Conservation (phyloP, 1,140 invertebrate genomes). For the Formica selysi region DNA sequence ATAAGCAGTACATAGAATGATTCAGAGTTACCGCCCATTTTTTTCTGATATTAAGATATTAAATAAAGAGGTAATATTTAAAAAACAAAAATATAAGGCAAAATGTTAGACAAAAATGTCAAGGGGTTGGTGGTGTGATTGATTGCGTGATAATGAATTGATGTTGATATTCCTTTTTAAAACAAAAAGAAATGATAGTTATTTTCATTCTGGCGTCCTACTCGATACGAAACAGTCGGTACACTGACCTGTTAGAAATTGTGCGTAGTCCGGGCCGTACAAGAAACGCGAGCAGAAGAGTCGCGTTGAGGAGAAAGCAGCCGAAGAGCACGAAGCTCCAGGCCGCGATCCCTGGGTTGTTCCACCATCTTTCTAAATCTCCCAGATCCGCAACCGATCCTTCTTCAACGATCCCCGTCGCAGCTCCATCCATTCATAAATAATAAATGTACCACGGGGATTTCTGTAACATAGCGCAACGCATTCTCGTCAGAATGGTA, state of each 20-base stretch:
- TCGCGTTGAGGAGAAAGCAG: slow-evolving; percentile 82
- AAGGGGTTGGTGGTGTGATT: not conserved
- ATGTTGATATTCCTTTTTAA: not conserved
- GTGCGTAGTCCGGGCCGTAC: slow-evolving; percentile 87
- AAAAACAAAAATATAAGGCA: not conserved
- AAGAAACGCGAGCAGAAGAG: slow-evolving; percentile 88
- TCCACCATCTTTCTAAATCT: slow-evolving; percentile 83
- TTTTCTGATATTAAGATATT: not conserved
- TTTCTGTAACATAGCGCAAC: slow-evolving; percentile 72
- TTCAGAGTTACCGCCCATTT: not conserved
- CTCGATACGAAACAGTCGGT: not conserved
- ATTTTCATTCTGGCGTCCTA: not conserved
- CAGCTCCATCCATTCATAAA: slow-evolving; percentile 87
- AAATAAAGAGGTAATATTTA: not conserved
- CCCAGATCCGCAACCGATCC: slow-evolving; percentile 81
- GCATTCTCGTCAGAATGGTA: not conserved
- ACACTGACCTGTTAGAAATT: slow-evolving; percentile 88
- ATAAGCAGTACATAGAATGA: not conserved
- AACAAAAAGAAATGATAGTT: not conserved
- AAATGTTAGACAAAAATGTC: slow-evolving; percentile 4
- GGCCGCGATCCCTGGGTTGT: slow-evolving; percentile 78
- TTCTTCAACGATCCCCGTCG: slow-evolving; percentile 81
- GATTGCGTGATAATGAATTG: not conserved
- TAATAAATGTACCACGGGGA: slow-evolving; percentile 77
- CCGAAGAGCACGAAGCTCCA: slow-evolving; percentile 84